phyloP scores from a whole-genome alignment of 2,797 vertebrate genomes.

The Cossypha heuglini region DNA sequence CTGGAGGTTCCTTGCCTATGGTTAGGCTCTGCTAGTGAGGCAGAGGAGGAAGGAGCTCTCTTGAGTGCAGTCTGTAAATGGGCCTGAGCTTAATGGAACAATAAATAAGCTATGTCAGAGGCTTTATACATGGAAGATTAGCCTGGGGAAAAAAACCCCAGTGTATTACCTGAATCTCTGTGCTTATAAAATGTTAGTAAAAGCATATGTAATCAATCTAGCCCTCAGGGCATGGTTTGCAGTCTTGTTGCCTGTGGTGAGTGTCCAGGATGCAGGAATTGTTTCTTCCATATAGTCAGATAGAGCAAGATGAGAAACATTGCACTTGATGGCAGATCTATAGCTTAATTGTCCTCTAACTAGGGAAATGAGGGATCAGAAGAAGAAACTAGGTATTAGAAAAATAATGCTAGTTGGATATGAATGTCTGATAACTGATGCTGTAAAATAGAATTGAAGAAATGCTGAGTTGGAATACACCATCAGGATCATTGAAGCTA shows the following conservation, averaged over 20 bases:
- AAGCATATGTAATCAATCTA: background rate
- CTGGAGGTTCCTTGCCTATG: background rate
- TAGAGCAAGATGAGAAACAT: background rate
- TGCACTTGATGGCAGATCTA: background rate
- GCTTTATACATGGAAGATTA: background rate
- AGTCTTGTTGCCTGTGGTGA: background rate
- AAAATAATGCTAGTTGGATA: background rate
- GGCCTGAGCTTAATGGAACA: background rate
- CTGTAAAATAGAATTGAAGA: background rate
- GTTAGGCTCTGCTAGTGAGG: background rate
- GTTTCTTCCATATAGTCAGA: background rate
- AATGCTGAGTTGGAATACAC: background rate
- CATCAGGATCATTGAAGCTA: background rate
- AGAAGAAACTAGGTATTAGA: background rate
- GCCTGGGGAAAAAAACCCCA: fast-evolving
- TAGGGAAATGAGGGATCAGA: background rate
- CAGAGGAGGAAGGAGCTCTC: background rate
- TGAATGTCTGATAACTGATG: background rate
- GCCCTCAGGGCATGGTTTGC: background rate
- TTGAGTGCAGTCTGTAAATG: background rate
- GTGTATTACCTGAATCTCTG: background rate
- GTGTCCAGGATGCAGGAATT: background rate
- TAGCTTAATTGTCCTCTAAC: background rate
- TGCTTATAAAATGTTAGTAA: background rate
- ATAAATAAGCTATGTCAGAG: background rate